Evolutionary conservation across 2,888 invertebrate species (phyloP).

Genomic region (Dastarcus helophoroides): DNA sequence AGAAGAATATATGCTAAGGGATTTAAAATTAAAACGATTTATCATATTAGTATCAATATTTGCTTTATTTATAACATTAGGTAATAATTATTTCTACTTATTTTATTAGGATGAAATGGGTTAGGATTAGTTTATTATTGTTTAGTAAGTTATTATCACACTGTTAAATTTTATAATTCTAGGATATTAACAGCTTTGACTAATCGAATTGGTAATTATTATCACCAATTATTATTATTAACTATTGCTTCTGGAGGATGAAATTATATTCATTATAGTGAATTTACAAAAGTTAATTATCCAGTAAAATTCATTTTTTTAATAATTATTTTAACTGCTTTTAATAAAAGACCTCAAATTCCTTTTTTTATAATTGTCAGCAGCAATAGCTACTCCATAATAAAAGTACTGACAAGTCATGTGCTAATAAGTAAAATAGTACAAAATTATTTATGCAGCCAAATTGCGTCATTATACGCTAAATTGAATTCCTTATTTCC

Average conservation of each 20-base stretch:
- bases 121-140: conserved; percentile 61
- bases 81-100: conserved; percentile 57
- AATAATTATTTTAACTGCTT: conserved; percentile 45
- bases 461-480: too few species aligned
- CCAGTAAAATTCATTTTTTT: conserved; percentile 36
- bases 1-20: conserved; percentile 48
- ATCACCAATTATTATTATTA: conserved; percentile 52
- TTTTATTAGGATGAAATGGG: conserved; percentile 62
- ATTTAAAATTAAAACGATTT: conserved; percentile 51
- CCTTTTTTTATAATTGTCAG: conserved; percentile 69
- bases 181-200: conserved; percentile 60
- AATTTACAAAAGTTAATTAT: conserved; percentile 39
- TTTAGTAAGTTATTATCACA: conserved; percentile 62
- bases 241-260: conserved; percentile 29
- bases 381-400: conserved; percentile 68
- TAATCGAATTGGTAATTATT: conserved; percentile 67
- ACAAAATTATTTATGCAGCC: too few species aligned
- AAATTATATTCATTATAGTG: conserved; percentile 29
- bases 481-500: too few species aligned
- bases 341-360: conserved; percentile 72
- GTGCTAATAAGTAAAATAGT: too few species aligned
- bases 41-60: conserved; percentile 52
- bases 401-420: too few species aligned
- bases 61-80: conserved; percentile 55
- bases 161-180: conserved; percentile 54